Base-by-base conservation (phyloP, 1,140 invertebrate species). In the Eupeodes corollae region DNA sequence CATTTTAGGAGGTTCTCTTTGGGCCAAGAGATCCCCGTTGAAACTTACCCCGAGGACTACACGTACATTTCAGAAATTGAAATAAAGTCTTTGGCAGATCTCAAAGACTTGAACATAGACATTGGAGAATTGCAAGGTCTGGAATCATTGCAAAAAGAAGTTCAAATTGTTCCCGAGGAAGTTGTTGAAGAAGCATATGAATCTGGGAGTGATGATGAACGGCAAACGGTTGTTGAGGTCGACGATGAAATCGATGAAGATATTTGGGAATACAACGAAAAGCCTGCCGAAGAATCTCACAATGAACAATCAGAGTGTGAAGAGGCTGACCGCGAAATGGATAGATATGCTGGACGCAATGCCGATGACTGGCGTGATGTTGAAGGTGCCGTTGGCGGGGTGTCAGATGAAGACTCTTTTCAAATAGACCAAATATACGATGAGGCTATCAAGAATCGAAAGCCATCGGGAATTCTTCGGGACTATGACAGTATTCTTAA, bases 401-500 rank as follows among this genome's bases (percentile, higher is more conserved):
- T 42, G 2, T 63, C 58, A 34, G 61, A 65, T 38, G 59, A 64
- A 1, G 63, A 67, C 9, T 63, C 59, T 0, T 62, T 56, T 2
- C 44, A 39, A 31, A 67, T 67, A 1, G 63, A 67, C n/a, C 59
- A 67, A 41, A 67, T 67, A 30, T 67, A 67, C 52, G 62, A 63
- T 19, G 63, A 67, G 26, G 63, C 61, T 0, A 55, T 67, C 0
- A 59, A 59, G 42, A 67, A 67, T 50, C 51, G 61, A 0, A 63
- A 66, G 3, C 60, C 62, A 18, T 64, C 63, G 3, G 63, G 63
- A 0, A 67, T 67, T 5, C 18, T 64, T 5, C 44, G 61, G 6
- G 63, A 67, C 0, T 67, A 55, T 30, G 63, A 67, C 31, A 59
- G 56, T 2, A 67, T 67, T 44, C 51, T 67, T 1, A 50, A 55